Conservation (phyloP, 37 sponge, comb jelly and placozoan genomes). For the Oscarella lobularis region DNA sequence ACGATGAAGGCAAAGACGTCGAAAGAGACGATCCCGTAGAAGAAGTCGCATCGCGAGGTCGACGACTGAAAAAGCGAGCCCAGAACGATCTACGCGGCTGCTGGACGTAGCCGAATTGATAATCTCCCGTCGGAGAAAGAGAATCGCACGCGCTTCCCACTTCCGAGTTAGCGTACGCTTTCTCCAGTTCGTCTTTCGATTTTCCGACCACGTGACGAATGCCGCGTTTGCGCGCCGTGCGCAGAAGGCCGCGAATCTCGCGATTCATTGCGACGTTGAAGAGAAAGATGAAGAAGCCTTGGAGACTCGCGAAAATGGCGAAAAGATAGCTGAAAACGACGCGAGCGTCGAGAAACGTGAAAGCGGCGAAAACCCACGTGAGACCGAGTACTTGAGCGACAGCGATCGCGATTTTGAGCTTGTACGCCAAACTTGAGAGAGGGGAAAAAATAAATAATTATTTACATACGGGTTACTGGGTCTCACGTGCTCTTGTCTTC, state of each 20-base stretch:
- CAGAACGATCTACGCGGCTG: background rate
- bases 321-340: background rate
- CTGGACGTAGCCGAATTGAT: background rate
- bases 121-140: background rate
- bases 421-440: background rate
- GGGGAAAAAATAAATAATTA: background rate
- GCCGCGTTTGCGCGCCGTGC: background rate
- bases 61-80: background rate
- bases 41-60: too few relatives aligned
- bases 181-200: background rate
- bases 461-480: background rate
- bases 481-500: background rate
- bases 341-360: background rate
- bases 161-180: background rate
- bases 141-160: background rate
- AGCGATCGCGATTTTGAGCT: background rate
- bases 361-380: background rate
- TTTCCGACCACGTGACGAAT: background rate
- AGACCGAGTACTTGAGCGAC: background rate
- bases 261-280: background rate
- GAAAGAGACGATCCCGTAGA: background rate
- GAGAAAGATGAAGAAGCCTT: conserved; percentile 2
- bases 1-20: background rate
- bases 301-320: background rate
- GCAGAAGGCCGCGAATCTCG: background rate